Evolutionary conservation across 2,797 vertebrate genomes (phyloP), one percentile per base, ranked within the genome.

Genomic region (Myotis vivesi): DNA sequence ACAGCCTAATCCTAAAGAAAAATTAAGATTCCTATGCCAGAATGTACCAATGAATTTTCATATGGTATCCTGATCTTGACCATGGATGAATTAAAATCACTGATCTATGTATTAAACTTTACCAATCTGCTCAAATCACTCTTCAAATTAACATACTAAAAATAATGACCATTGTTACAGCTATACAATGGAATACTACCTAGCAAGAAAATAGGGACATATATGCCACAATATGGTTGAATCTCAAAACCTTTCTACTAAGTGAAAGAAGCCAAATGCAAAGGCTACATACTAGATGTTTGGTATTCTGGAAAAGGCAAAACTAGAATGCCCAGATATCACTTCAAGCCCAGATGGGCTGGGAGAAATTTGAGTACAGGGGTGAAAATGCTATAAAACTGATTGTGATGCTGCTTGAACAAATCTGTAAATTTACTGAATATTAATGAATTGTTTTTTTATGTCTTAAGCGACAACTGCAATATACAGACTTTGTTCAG

Each of bases 401-500:
- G 15, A 51, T 28, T 76, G 6, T 46, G 28, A 28, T 64, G 13
- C 79, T 55, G 44, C 59, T 33, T 89, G 33, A 13, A 5, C 64
- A 89, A 79, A 15, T n/a, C 55, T 59, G 76, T 41, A 73, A 66
- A 13, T 92, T 92, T 76, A 68, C 25, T 73, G 85, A 95, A 77
- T n/a, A 79, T 82, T 41, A 57, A 3, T 49, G 30, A 80, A 77
- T 62, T 59, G n/a, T 3, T 71, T 89, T 22, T 69, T 51, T 15
- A n/a, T 53, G 16, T 68, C 23, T 1, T 28, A 44, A 62, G 11
- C 66, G 6, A 76, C 13, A 73, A 82, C 20, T 49, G 2, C 69
- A 80, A 75, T 36, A 5, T 72, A 44, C 30, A 15, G 44, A 51
- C 20, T n/a, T 55, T 80, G 28, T 91, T 87, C 86, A 53, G 28